phyloP scores from a whole-genome alignment of 2,113 vertebrate species.

The Colaptes auratus region DNA sequence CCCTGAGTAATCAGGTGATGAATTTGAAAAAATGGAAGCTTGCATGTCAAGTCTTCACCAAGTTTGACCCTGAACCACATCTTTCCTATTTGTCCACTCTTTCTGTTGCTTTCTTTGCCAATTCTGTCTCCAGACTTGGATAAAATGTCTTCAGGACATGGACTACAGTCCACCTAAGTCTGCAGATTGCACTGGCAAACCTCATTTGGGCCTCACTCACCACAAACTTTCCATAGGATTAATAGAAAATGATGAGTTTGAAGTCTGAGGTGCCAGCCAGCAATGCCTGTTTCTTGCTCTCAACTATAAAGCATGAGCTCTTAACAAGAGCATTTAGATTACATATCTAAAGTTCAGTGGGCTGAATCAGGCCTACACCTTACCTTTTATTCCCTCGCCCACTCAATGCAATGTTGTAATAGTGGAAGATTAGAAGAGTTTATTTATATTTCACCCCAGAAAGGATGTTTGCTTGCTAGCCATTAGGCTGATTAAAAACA shows the following conservation, averaged over 20 bases:
- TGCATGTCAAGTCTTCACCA: background rate
- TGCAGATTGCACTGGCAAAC: background rate
- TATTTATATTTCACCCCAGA: too few relatives aligned
- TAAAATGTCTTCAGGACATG: background rate
- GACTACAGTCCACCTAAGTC: background rate
- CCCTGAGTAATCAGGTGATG: background rate
- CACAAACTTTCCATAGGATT: background rate
- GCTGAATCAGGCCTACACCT: background rate
- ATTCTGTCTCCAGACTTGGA: background rate
- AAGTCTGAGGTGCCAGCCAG: background rate
- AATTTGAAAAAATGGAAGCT: background rate
- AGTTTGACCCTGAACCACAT: background rate
- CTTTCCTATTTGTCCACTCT: background rate
- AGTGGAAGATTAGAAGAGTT: background rate
- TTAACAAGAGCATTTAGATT: background rate
- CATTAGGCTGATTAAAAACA: background rate
- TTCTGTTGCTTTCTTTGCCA: background rate
- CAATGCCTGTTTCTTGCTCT: background rate
- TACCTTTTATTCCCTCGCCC: background rate
- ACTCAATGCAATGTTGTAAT: background rate
- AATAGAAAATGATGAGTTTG: background rate
- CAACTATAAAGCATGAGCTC: background rate
- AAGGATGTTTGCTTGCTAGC: background rate
- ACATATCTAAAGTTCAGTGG: background rate
- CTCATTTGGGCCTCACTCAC: background rate